Evolutionary conservation across 1,140 invertebrate genomes (phyloP).

Genomic region (Magallana ariakensis): DNA sequence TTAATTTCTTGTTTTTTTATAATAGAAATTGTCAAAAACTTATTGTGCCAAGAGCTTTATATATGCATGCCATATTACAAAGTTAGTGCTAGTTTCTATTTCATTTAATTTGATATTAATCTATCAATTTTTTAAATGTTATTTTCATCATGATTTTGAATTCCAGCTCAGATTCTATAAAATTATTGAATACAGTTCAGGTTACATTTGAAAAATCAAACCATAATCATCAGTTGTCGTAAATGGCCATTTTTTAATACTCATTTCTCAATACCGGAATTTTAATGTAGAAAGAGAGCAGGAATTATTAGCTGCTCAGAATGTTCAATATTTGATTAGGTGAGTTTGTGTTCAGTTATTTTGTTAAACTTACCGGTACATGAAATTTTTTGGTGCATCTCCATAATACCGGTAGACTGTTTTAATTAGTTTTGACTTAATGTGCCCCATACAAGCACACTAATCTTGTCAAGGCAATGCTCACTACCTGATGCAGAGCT

Average conservation of each 20-base stretch:
- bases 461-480: neutral
- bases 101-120: neutral
- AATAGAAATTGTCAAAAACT: too few species aligned
- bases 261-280: neutral
- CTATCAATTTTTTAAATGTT: neutral
- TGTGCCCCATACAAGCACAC: constrained; percentile 1
- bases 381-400: neutral
- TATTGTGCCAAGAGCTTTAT: neutral
- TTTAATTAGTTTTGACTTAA: neutral
- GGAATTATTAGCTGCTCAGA: neutral
- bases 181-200: constrained; percentile 7
- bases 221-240: neutral
- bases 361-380: neutral
- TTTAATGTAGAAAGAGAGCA: neutral
- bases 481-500: neutral
- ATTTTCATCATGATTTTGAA: constrained; percentile 2
- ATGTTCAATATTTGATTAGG: neutral
- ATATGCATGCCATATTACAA: neutral
- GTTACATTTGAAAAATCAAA: neutral
- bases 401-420: neutral
- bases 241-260: neutral
- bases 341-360: constrained; percentile 6
- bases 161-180: neutral
- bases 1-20: too few species aligned
- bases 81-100: neutral